phyloP scores from a whole-genome alignment of 2,797 vertebrate genomes.

The Oreochromis grahami region DNA sequence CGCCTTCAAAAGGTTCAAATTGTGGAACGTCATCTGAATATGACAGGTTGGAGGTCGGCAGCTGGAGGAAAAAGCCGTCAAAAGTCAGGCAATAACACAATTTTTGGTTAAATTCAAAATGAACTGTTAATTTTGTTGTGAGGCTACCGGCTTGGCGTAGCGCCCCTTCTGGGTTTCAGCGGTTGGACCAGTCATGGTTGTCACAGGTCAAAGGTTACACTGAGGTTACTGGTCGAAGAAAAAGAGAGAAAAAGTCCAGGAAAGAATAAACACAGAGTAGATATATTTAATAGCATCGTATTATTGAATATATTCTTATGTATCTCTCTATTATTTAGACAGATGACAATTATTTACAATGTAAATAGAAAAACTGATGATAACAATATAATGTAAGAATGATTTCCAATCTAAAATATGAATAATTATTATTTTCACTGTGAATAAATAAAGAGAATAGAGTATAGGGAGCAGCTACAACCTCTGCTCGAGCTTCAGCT shows the following conservation, averaged over 20 bases:
- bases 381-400: accelerated
- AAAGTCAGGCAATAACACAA: accelerated
- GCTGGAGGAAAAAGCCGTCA: background rate
- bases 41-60: slow-evolving; percentile 46
- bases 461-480: accelerated
- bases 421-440: background rate
- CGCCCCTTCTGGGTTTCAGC: background rate
- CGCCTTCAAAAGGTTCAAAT: slow-evolving; percentile 58
- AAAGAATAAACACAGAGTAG: background rate
- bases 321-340: background rate
- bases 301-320: background rate
- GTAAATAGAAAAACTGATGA: background rate
- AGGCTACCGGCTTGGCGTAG: background rate
- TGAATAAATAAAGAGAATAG: background rate
- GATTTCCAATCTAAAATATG: accelerated
- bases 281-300: background rate
- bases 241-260: background rate
- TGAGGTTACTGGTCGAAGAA: background rate
- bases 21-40: slow-evolving; percentile 59
- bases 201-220: background rate
- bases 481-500: background rate
- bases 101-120: background rate
- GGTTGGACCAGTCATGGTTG: background rate
- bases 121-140: background rate
- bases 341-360: accelerated